Evolutionary conservation across 2,113 vertebrate genomes (phyloP).

Genomic region (Todiramphus chloris): DNA sequence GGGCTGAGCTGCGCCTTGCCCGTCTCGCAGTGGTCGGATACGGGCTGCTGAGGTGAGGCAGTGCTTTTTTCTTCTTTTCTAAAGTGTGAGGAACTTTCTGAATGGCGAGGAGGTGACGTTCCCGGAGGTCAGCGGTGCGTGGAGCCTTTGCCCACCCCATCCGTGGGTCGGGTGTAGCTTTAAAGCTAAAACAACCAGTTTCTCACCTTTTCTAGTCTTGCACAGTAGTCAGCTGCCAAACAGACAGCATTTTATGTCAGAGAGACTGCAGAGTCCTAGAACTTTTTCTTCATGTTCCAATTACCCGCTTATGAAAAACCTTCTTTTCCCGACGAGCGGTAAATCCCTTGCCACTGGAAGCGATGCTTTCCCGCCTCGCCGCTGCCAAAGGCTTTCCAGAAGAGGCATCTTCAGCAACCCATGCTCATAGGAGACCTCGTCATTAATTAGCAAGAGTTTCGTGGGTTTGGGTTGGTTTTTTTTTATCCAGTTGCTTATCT

Average conservation of each 20-base stretch:
- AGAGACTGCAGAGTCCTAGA: too few species aligned
- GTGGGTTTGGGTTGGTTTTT: fast-evolving
- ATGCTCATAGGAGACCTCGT: neutral
- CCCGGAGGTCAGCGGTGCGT: fast-evolving
- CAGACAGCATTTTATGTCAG: neutral
- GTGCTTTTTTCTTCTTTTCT: neutral
- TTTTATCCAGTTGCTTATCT: neutral
- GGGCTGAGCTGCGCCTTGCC: neutral
- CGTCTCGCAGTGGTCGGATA: fast-evolving
- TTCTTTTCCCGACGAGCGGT: neutral
- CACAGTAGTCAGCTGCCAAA: neutral
- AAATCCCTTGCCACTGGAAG: neutral
- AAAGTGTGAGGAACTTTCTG: neutral
- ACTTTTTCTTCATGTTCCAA: neutral
- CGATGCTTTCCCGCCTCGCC: neutral
- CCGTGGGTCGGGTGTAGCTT: fast-evolving
- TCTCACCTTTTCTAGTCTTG: neutral
- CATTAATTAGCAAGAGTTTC: neutral
- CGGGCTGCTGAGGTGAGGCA: fast-evolving
- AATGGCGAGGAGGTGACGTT: fast-evolving
- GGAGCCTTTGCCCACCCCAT: neutral
- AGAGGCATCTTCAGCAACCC: neutral
- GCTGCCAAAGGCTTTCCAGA: slow-evolving; percentile 34
- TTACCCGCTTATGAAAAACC: fast-evolving
- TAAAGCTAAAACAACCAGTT: neutral